Percentiles rank a stretch among this genome's conserved stretches.
Conservation (phyloP, 2,888 invertebrate genomes). For the Xylophagus ater region DNA sequence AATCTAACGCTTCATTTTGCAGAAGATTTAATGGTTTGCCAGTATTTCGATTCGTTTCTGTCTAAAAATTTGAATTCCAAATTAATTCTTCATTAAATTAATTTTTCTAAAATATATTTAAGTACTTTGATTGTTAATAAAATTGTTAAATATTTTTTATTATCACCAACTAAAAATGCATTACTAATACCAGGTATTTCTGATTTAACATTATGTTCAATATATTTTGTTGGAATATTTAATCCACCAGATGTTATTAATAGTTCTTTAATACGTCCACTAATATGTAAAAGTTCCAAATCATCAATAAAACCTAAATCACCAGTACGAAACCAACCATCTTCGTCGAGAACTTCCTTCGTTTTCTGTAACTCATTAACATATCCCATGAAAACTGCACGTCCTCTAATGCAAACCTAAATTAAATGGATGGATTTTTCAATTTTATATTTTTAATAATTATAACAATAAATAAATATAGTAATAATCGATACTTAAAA, state of each 20-base stretch:
- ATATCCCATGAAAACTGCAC: slow-evolving; percentile 89
- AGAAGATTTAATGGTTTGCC: slow-evolving; percentile 56
- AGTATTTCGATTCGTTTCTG: slow-evolving; percentile 56
- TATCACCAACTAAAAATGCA: slow-evolving; percentile 74
- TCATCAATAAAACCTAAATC: slow-evolving; percentile 73
- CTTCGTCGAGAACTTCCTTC: slow-evolving; percentile 53
- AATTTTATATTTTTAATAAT: not conserved
- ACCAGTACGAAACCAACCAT: slow-evolving; percentile 78
- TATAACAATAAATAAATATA: not conserved
- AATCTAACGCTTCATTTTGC: slow-evolving; percentile 47
- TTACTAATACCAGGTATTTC: slow-evolving; percentile 67
- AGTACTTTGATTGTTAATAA: slow-evolving; percentile 70
- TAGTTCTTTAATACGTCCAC: slow-evolving; percentile 66
- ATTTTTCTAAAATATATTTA: not conserved
- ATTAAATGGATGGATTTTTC: too few species aligned
- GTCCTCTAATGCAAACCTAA: slow-evolving; percentile 65
- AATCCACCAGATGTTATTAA: slow-evolving; percentile 93
- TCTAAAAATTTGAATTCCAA: slow-evolving; percentile 29
- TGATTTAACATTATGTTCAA: slow-evolving; percentile 65
- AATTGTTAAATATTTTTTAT: slow-evolving; percentile 71
- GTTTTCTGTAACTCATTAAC: slow-evolving; percentile 60
- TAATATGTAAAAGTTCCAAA: slow-evolving; percentile 58
- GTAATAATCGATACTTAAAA: not conserved
- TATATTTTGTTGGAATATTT: slow-evolving; percentile 75
- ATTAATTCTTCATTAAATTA: not conserved